Base-by-base conservation (phyloP, 2,113 vertebrate species). In the Alligator mississippiensis region DNA sequence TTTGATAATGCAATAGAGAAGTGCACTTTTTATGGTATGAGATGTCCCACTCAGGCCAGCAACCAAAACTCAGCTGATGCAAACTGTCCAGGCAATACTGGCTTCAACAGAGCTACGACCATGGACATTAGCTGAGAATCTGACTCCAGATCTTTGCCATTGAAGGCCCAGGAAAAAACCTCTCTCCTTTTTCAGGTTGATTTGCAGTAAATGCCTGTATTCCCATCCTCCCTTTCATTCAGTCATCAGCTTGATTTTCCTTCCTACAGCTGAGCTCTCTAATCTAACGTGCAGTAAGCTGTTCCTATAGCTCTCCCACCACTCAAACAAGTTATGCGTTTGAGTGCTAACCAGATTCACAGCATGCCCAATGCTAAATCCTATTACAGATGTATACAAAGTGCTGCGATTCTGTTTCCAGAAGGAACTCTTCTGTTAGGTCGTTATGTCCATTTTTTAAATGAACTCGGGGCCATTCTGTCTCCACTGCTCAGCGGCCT, bases 401-500 rank as follows among this genome's bases (percentile, higher is more conserved):
- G 21, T 79, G 76, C 66, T 38, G 30, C 14, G 60, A 25, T 74
- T 24, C 80, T 74, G 74, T 75, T 80, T 83, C 62, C 68, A 84
- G 77, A 94, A 64, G 68, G 78, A 88, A 80, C 64, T 60, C 38
- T 22, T 60, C 80, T 55, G 85, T 60, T 87, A 38, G 47, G 30
- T 80, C 86, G 63, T 77, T 19, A 63, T 54, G 47, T 61, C 80
- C 70, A 25, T 84, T 84, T 88, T 64, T 72, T 61, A 81, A 91
- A 93, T 84, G 60, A 88, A 62, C 30, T 84, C 77, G 74, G 28
- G 61, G 83, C 91, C 64, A 55, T 78, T 84, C 38, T 84, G 60
- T 57, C 75, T 34, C 22, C 70, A 81, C 63, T 59, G 11, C n/a
- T 22, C 70, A 47, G 34, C 64, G 80, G 59, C 74, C 27, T 63